A percentile compares a stretch with the other conserved stretches of the same genome.
Conservation (phyloP, 1,140 invertebrate species). For the Bacillus rossius region DNA sequence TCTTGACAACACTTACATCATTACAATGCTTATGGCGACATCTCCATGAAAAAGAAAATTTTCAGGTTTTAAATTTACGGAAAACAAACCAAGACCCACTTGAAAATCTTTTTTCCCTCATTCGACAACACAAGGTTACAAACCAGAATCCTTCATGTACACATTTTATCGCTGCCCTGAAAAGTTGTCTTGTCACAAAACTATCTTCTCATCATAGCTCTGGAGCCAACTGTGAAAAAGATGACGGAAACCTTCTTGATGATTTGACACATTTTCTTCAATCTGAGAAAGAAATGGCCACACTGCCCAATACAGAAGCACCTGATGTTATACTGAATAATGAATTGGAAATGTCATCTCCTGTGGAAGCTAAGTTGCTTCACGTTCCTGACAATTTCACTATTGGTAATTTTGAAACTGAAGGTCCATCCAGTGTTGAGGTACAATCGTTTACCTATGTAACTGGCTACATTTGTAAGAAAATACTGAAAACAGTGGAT, state of each 20-base stretch:
- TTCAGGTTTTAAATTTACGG: not conserved
- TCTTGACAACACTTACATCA: not conserved
- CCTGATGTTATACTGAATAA: too few species aligned
- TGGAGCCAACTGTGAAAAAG: conserved; percentile 1
- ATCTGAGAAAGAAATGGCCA: too few species aligned
- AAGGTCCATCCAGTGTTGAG: too few species aligned
- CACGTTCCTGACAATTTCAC: too few species aligned
- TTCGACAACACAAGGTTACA: not conserved
- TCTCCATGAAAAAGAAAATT: not conserved
- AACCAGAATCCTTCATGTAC: not conserved
- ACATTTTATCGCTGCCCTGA: not conserved
- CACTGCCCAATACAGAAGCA: too few species aligned
- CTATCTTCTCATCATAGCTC: not conserved
- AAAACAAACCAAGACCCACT: not conserved
- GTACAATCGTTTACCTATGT: too few species aligned
- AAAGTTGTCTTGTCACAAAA: not conserved
- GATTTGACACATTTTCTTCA: not conserved
- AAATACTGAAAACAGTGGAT: too few species aligned
- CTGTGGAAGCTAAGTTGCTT: too few species aligned
- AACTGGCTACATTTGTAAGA: too few species aligned
- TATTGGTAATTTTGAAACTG: too few species aligned
- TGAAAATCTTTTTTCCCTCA: not conserved
- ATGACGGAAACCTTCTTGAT: not conserved
- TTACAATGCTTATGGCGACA: not conserved
- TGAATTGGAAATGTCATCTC: too few species aligned